Base-by-base conservation (phyloP, 2,797 vertebrate genomes). In the Nannoperca obscura region DNA sequence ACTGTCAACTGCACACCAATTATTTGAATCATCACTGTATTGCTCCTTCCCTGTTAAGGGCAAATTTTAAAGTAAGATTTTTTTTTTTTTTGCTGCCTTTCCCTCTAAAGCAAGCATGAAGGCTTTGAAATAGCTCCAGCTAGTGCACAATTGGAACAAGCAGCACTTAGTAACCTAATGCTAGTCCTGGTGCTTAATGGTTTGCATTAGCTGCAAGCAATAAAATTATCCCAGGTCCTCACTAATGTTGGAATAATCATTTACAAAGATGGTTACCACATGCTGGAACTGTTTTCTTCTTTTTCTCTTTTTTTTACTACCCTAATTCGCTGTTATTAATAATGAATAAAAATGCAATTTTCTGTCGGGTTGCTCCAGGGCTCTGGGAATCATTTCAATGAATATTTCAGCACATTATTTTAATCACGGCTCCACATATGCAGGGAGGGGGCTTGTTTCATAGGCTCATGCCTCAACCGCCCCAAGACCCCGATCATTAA, bases 371-470 rank as follows among this genome's bases (percentile, higher is more conserved):
- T 95, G 96, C 96, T 97, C 83, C 85, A 94, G 96, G 97, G 96
- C 95, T 89, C 92, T 86, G 96, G 96, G 97, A 98, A 97, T 97
- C 96, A 97, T 96, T 97, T 96, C 96, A 96, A 98, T 99, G 97
- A 99, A 99, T 99, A 99, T 99, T 99, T 99, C 96, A 99, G 94
- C 96, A 96, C 96, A 95, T 98, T 98, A 98, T 99, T 99, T 99
- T 98, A 99, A 99, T 99, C 97, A 97, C 95, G 95, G 93, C 94
- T 95, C 91, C 91, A 95, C 95, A 95, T 96, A 96, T 95, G 94
- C 94, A 95, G 94, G 93, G 93, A 92, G 89, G 91, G 81, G 91
- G 83, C 76, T 82, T 89, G 87, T 97, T 98, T 99, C 97, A 97
- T 97, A 95, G 95, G 95, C 95, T 93, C 94, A 96, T 96, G 95